A percentile compares a stretch with the other conserved stretches of the same genome.
Evolutionary conservation across 2,113 vertebrate genomes (phyloP).

Genomic region (Scalopus aquaticus): DNA sequence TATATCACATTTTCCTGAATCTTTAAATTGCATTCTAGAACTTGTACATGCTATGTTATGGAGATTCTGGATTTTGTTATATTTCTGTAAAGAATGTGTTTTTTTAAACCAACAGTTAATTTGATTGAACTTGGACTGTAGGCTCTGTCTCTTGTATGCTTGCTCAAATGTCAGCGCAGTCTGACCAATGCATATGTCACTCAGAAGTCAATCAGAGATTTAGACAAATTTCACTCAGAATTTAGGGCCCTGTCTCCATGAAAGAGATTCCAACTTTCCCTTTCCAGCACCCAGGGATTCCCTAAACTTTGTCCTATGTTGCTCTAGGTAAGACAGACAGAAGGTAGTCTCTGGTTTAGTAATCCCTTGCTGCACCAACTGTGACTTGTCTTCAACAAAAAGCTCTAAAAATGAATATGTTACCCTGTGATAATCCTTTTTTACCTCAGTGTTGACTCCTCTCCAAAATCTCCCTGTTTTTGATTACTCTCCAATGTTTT

Average conservation of each 20-base stretch:
- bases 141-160: not conserved
- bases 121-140: not conserved
- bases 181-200: not conserved
- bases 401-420: not conserved
- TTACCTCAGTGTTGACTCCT: not conserved
- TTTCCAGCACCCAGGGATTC: not conserved
- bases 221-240: slow-evolving; percentile 13
- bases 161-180: not conserved
- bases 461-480: not conserved
- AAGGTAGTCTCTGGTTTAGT: not conserved
- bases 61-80: not conserved
- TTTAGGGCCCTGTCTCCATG: not conserved
- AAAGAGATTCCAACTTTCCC: not conserved
- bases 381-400: not conserved
- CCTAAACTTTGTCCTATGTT: not conserved
- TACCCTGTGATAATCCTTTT: not conserved
- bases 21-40: not conserved
- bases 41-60: not conserved
- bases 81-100: not conserved
- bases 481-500: not conserved
- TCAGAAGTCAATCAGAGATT: not conserved
- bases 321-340: not conserved
- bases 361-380: not conserved
- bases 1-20: not conserved
- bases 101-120: not conserved